Conservation (phyloP, 2,797 vertebrate genomes). For the Spatula clypeata region DNA sequence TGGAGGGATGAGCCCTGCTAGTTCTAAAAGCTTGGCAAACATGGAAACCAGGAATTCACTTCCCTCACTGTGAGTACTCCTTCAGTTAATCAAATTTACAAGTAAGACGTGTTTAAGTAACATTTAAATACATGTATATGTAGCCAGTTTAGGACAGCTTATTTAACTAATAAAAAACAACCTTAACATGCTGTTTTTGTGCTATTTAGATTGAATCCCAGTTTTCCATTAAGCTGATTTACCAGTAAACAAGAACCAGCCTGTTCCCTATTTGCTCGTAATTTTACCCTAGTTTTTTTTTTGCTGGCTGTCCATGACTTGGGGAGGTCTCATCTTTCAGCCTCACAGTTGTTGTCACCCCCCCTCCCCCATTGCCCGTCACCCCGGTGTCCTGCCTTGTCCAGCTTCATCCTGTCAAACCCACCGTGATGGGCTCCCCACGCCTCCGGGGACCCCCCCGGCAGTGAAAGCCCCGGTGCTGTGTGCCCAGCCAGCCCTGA, state of each 20-base stretch:
- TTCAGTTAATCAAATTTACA: not conserved
- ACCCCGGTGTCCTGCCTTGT: accelerated
- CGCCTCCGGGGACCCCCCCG: accelerated
- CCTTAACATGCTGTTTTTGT: not conserved
- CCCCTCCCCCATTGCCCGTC: too few relatives aligned
- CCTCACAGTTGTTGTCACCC: too few relatives aligned
- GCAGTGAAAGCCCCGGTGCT: not conserved
- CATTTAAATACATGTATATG: not conserved
- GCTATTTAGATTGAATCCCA: not conserved
- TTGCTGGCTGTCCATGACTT: not conserved
- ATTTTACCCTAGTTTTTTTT: not conserved
- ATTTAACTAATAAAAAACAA: not conserved
- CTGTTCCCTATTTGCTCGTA: not conserved
- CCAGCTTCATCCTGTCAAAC: not conserved
- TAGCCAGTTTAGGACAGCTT: not conserved
- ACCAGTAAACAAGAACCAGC: not conserved
- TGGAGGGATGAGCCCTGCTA: not conserved
- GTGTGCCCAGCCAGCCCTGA: accelerated
- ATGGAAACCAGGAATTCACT: not conserved
- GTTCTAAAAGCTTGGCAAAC: not conserved
- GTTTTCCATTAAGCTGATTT: not conserved
- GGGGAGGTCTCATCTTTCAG: too few relatives aligned
- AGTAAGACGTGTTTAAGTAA: not conserved
- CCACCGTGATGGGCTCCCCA: accelerated
- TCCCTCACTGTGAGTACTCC: not conserved